phyloP scores from a whole-genome alignment of 2,113 vertebrate species.

The Etia nguti region DNA sequence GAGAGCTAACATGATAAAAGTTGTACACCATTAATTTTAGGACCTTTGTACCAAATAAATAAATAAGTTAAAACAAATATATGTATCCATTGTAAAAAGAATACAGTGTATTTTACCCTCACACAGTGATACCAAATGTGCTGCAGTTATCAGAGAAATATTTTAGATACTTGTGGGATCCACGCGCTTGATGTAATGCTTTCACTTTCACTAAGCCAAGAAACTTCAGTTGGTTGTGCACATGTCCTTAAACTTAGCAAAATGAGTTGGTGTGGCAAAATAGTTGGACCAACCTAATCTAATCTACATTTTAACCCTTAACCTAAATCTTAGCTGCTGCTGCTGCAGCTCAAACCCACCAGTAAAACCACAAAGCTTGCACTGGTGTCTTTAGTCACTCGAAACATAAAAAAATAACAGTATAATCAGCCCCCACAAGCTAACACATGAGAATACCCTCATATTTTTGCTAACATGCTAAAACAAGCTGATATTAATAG shows the following conservation, averaged over 20 bases:
- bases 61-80: not conserved
- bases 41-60: not conserved
- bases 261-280: not conserved
- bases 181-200: not conserved
- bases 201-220: not conserved
- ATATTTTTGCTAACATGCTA: not conserved
- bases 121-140: not conserved
- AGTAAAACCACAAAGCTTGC: not conserved
- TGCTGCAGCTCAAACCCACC: not conserved
- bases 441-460: not conserved
- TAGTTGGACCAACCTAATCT: not conserved
- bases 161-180: not conserved
- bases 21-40: not conserved
- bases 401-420: not conserved
- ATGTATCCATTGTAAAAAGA: not conserved
- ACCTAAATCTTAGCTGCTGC: not conserved
- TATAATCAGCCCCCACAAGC: not conserved
- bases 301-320: not conserved
- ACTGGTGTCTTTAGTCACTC: not conserved
- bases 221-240: not conserved
- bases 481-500: not conserved
- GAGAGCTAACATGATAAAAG: not conserved
- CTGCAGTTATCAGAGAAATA: not conserved
- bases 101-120: not conserved
- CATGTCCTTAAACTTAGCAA: not conserved